Base-by-base conservation (phyloP, 2,888 invertebrate species). In the Drosophila sordidula region DNA sequence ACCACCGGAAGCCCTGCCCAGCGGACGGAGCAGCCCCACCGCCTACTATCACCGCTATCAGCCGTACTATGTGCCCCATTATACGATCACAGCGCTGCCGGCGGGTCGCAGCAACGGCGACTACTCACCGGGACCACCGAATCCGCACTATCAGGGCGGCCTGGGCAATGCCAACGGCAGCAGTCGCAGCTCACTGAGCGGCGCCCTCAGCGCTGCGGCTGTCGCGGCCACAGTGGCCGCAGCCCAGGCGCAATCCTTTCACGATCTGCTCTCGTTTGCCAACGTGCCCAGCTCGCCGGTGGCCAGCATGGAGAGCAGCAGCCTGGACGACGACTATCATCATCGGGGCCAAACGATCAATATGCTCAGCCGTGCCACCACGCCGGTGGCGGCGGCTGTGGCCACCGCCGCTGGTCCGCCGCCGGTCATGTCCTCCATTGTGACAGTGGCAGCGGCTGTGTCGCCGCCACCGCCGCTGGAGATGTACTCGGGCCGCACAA, bases 381-480 rank as follows among this genome's bases (percentile, higher is more conserved):
- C 70, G 32, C 46, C 80, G 42, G 52, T 78, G 39, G 52, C 80
- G 8, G 46, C 63, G 16, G 66, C 79, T 12, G 75, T 70, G 12
- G 70, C 54, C 32, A 74, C 61, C 1, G 56, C 85, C 16, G 34
- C 73, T 34, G 63, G 74, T 25, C 72, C 69, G 18, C 73, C 62
- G 14, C 78, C 73, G 0, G 71, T 58, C 6, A 62, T 71, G 56
- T 69, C 79, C 4, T 62, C 80, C 0, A 86, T 63, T 22, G 87
- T 75, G 6, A 85, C 78, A 2, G 70, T 87, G 3, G 82, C 82
- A 3, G 79, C 85, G 3, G 79, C 83, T 0, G 88, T 90, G 14
- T 87, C 90, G 2, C 89, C 90, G 0, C 89, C 88, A 32, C 88
- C 88, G n/a, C 80, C 90, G 3, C 52, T 89, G 18, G 89, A 87